Conservation (phyloP, 2,888 invertebrate genomes). For the Agonum fuliginosum region DNA sequence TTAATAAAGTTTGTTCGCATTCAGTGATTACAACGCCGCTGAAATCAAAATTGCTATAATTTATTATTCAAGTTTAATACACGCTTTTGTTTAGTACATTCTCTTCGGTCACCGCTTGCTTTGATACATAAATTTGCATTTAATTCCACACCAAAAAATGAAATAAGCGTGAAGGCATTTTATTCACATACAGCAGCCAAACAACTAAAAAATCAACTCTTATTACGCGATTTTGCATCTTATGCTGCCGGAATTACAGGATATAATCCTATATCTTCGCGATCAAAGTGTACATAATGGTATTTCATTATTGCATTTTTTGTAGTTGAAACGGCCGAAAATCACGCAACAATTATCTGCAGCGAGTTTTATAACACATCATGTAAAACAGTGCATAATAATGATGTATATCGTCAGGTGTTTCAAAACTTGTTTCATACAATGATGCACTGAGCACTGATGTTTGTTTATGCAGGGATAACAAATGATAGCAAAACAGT, state of each 20-base stretch:
- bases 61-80: constrained; percentile 35
- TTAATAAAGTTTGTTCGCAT: not conserved
- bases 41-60: constrained; percentile 40
- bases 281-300: constrained; percentile 8
- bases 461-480: constrained; percentile 17
- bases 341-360: constrained; percentile 22
- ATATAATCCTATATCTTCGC: constrained; percentile 9
- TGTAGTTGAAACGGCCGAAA: constrained; percentile 16
- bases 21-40: constrained; percentile 1
- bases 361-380: constrained; percentile 34
- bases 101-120: constrained; percentile 18
- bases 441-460: no score
- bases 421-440: constrained; percentile 20
- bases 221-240: constrained; percentile 9
- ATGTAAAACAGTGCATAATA: constrained; percentile 21
- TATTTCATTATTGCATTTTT: constrained; percentile 37
- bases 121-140: constrained; percentile 43
- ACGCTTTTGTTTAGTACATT: constrained; percentile 37
- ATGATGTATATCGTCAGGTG: constrained; percentile 7
- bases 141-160: constrained; percentile 29
- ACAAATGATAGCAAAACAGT: constrained; percentile 16
- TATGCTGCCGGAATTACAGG: not conserved
- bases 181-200: constrained; percentile 9
- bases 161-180: constrained; percentile 43
- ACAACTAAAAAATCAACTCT: not conserved